These are phyloP conservation scores for Clarias laeviceps DNA, from an alignment of 2,797 vertebrate species.

Conservation along the genomic window DNA sequence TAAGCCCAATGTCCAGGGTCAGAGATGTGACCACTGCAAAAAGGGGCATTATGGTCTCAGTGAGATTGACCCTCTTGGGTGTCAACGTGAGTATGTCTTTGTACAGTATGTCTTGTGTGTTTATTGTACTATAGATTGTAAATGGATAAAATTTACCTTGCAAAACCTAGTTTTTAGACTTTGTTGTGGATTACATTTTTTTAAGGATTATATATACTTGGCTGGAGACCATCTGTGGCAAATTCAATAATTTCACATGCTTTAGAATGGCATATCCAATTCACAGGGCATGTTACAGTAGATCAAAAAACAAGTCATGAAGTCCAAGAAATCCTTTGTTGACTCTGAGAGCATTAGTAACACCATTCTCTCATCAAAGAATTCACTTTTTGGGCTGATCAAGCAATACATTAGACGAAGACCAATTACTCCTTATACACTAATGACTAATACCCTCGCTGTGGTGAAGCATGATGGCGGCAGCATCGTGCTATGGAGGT, in stretches of 20 bases:
- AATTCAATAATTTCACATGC: neutral
- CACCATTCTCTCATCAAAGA: neutral
- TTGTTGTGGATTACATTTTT: neutral
- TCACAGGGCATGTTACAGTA: neutral
- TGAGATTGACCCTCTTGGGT: constrained; percentile 76
- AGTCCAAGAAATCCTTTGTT: neutral
- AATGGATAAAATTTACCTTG: neutral
- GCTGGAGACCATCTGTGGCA: neutral
- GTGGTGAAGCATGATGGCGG: constrained; percentile 10
- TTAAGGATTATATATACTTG: neutral
- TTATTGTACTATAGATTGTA: neutral
- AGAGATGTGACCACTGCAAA: constrained; percentile 82
- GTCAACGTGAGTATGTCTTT: constrained; percentile 76
- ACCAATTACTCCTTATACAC: neutral
- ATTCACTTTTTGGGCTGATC: neutral
- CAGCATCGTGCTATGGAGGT: neutral
- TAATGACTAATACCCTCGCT: neutral
- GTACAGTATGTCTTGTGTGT: neutral
- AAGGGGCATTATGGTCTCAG: constrained; percentile 82
- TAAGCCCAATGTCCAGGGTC: constrained; percentile 79
- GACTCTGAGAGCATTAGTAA: neutral
- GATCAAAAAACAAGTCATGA: neutral
- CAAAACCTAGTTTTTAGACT: neutral
- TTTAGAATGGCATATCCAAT: neutral
- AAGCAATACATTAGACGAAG: neutral